A percentile compares a stretch with the other conserved stretches of the same genome.
Evolutionary conservation across 2,888 invertebrate genomes (phyloP).

Genomic region (Cerastis leucographa): DNA sequence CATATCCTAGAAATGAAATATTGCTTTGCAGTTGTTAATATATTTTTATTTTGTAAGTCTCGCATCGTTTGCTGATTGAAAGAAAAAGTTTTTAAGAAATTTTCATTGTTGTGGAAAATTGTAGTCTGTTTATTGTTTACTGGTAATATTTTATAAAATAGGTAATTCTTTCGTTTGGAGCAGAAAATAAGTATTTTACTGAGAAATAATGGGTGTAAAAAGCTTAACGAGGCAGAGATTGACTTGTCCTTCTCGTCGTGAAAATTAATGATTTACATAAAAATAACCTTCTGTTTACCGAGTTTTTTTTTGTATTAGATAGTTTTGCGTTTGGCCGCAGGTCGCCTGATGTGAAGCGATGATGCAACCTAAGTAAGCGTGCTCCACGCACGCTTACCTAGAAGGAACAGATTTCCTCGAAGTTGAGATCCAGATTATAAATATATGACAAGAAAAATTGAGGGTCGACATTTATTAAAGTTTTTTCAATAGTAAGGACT

Average conservation of each 20-base stretch:
- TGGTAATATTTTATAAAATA: neutral
- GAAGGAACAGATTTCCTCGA: too few relatives aligned
- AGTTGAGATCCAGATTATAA: too few relatives aligned
- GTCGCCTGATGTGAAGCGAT: too few relatives aligned
- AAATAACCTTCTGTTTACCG: neutral
- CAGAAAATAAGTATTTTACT: neutral
- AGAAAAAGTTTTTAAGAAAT: neutral
- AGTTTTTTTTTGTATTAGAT: too few relatives aligned
- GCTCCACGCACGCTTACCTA: too few relatives aligned
- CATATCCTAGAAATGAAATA: slow-evolving; percentile 16
- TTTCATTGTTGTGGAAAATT: slow-evolving; percentile 7
- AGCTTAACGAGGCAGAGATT: neutral
- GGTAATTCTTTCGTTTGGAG: neutral
- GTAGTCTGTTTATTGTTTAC: neutral
- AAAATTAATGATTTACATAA: neutral
- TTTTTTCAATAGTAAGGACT: neutral
- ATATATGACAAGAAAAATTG: too few relatives aligned
- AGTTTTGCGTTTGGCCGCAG: too few relatives aligned
- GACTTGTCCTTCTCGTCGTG: neutral
- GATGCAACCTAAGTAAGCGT: too few relatives aligned
- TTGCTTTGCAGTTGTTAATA: slow-evolving; percentile 28
- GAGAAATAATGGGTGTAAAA: neutral
- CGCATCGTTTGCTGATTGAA: neutral
- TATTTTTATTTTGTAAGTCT: slow-evolving; percentile 25
- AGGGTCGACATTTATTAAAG: too few relatives aligned